Base-by-base conservation (phyloP, 2,113 vertebrate genomes). In the Ciconia maguari region DNA sequence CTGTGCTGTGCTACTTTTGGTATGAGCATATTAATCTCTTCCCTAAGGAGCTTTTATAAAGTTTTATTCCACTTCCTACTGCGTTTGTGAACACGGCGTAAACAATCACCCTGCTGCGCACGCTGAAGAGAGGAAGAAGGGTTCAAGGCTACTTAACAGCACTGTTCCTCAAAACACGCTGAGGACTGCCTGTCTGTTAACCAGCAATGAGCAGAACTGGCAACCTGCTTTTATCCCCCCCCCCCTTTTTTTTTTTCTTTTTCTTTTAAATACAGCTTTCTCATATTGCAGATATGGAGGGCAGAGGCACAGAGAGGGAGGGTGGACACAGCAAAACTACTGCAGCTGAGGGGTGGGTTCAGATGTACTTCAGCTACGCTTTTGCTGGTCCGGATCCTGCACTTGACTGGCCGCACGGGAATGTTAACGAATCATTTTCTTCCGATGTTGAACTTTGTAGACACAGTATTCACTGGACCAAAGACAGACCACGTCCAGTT, bases 71-170 rank as follows among this genome's bases (percentile, higher is more conserved):
- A 22, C 79, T 66, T 89, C 86, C 90, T 24, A 1, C 41, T 8
- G 48, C 0, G 3, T 9, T 18, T 0, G 4, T 2, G 83, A 69
- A 26, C 48, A 0, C 3, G 2, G 42, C 0, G 6, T 7, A 6
- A 44, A 15, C 52, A 29, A 71, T 4, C 22, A 11, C 14, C 70
- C 65, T 3, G 2, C 64, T 7, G 22, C 15, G 4, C 14, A 7
- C 3, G 0, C 44, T 7, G 22, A 2, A 8, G 60, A 24, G 18
- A 49, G 36, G 42, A 51, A 49, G 74, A 21, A 52, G 42, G 19
- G 54, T 16, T 78, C 72, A n/a, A 78, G 65, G 78, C 71, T 60
- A 5, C 20, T 1, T 18, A 25, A 13, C 5, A 0, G 46, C 69
- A 3, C 55, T 16, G 52, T 6, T 61, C 65, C 83, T 48, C 69